These are phyloP conservation scores for Smittia aterrima DNA, from an alignment of 2,888 invertebrate species.

Conservation along the genomic window DNA sequence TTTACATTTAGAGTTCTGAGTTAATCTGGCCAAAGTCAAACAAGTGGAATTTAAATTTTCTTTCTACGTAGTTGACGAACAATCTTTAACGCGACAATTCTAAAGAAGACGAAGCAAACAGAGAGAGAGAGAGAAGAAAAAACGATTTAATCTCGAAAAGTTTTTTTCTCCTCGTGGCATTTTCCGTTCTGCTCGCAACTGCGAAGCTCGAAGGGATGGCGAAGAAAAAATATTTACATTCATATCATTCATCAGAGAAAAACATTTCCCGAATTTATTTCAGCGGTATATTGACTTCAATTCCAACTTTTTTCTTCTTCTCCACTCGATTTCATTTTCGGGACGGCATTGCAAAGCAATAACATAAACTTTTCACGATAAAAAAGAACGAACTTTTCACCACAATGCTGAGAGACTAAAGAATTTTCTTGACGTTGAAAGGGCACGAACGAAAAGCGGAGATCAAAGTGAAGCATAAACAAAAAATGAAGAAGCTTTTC, in stretches of 20 bases:
- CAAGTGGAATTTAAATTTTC: neutral
- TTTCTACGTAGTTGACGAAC: too few relatives aligned
- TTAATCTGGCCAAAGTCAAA: too few relatives aligned
- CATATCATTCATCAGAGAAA: conserved; percentile 33
- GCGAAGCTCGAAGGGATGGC: neutral
- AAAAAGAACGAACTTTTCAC: conserved; percentile 5
- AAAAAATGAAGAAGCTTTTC: too few relatives aligned
- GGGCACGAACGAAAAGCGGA: too few relatives aligned
- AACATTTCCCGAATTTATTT: neutral
- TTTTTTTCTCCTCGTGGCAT: neutral
- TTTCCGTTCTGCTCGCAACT: neutral
- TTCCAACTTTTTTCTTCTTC: conserved; percentile 6
- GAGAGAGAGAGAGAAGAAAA: neutral
- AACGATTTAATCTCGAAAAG: conserved; percentile 30
- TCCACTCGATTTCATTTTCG: neutral
- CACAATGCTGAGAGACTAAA: neutral
- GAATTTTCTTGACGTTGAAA: too few relatives aligned
- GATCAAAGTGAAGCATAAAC: too few relatives aligned
- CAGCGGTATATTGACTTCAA: neutral
- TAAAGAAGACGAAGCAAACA: neutral
- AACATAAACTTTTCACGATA: conserved; percentile 31
- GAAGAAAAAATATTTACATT: conserved; percentile 31
- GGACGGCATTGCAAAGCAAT: conserved; percentile 12
- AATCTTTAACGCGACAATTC: neutral
- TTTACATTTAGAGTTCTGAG: too few relatives aligned